A percentile compares a stretch with the other conserved stretches of the same genome.
These are phyloP conservation scores for Ectropis crepuscularia DNA, from an alignment of 2,888 invertebrate genomes.

Conservation along the genomic window DNA sequence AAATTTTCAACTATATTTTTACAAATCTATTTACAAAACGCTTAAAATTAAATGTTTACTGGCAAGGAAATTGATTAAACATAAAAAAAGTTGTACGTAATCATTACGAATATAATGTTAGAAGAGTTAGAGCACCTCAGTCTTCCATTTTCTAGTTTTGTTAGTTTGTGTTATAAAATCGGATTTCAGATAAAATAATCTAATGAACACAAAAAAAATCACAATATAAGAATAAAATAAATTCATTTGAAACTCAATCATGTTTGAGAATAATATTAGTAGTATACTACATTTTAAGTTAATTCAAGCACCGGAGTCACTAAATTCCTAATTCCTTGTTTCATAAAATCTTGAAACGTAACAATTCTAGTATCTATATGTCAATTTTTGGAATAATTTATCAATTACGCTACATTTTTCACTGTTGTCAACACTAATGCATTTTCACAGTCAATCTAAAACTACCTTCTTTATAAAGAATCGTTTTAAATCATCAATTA, in stretches of 20 bases:
- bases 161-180: slow-evolving; percentile 34
- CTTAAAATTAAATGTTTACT: slow-evolving; percentile 43
- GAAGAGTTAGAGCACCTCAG: slow-evolving; percentile 44
- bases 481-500: too few species aligned
- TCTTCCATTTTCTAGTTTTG: slow-evolving; percentile 39
- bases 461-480: too few species aligned
- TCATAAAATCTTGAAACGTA: too few species aligned
- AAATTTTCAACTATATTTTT: slow-evolving; percentile 45
- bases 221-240: slow-evolving; percentile 24
- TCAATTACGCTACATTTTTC: too few species aligned
- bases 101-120: slow-evolving; percentile 27
- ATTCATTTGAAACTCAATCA: not conserved
- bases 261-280: not conserved
- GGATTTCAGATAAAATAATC: slow-evolving; percentile 26
- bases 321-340: too few species aligned
- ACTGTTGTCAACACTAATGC: too few species aligned
- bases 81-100: slow-evolving; percentile 8
- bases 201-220: slow-evolving; percentile 43
- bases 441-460: too few species aligned
- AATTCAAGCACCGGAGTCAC: too few species aligned
- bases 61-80: slow-evolving; percentile 23
- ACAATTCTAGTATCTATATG: too few species aligned
- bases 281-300: not conserved
- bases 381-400: too few species aligned
- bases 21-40: slow-evolving; percentile 55